phyloP scores from a whole-genome alignment of 2,888 invertebrate genomes.

The Apotomis capreana region DNA sequence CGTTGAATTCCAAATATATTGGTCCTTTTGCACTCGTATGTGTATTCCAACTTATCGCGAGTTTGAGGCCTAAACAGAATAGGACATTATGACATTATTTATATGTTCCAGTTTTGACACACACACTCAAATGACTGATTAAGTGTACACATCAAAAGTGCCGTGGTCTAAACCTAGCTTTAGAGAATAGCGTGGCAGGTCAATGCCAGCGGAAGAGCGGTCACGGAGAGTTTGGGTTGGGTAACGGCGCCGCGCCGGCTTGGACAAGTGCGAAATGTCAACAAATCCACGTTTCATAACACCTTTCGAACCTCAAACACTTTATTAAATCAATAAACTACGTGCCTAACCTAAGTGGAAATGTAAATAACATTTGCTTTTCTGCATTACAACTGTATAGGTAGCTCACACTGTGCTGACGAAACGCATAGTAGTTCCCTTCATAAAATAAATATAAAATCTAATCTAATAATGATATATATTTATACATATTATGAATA shows the following conservation, averaged over 20 bases:
- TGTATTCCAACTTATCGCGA: too few relatives aligned
- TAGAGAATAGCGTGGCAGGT: conserved; percentile 52
- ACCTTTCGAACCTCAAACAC: conserved; percentile 32
- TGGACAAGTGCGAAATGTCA: conserved; percentile 66
- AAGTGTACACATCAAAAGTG: too few relatives aligned
- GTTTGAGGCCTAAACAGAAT: too few relatives aligned
- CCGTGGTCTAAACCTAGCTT: background rate
- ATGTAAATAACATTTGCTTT: conserved; percentile 14
- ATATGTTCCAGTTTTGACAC: too few relatives aligned
- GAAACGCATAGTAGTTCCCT: background rate
- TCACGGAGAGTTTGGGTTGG: conserved; percentile 55
- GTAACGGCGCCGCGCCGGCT: conserved; percentile 63
- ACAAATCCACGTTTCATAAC: conserved; percentile 51
- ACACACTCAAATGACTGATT: too few relatives aligned
- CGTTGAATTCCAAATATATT: too few relatives aligned
- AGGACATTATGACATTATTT: too few relatives aligned
- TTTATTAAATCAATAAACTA: conserved; percentile 35
- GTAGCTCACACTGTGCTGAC: background rate
- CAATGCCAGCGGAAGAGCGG: conserved; percentile 71
- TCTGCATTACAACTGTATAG: background rate
- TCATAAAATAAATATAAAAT: background rate
- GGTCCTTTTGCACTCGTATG: too few relatives aligned
- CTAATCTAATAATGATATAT: too few relatives aligned
- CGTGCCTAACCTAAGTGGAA: conserved; percentile 19
- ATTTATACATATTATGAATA: too few relatives aligned